These are phyloP conservation scores for Yponomeuta malinellus DNA, from an alignment of 2,888 invertebrate species.

Conservation along the genomic window DNA sequence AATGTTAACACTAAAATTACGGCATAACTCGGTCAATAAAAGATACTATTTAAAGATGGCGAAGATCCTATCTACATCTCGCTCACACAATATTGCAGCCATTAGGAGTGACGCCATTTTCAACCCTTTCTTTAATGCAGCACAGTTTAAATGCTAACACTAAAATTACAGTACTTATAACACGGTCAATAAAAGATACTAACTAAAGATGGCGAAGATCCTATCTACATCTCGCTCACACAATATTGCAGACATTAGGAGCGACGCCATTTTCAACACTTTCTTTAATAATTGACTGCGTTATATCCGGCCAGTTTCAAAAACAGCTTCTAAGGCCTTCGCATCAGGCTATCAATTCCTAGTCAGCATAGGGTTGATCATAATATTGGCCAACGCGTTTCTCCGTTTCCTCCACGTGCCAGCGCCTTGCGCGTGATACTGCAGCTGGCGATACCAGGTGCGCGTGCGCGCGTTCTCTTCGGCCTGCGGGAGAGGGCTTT, in stretches of 20 bases:
- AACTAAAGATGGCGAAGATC: no score
- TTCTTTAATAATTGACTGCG: not conserved
- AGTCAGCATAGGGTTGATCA: conserved; percentile 91
- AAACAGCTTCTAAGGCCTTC: not conserved
- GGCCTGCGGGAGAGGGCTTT: conserved; percentile 75
- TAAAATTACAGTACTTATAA: not conserved
- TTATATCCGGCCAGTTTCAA: not conserved
- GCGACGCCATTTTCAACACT: not conserved
- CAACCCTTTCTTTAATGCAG: no score
- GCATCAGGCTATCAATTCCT: conserved; percentile 43
- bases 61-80: no score
- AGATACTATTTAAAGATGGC: no score
- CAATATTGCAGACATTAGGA: no score
- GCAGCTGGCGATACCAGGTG: conserved; percentile 92
- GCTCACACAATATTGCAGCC: no score
- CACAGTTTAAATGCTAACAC: not conserved
- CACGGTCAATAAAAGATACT: no score
- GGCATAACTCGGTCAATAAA: no score
- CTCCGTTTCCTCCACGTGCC: conserved; percentile 94
- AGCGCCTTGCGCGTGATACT: conserved; percentile 93
- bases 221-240: no score
- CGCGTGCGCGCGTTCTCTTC: conserved; percentile 91
- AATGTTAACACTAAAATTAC: not conserved
- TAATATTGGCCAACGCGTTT: conserved; percentile 96
- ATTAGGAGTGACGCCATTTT: no score